These are phyloP conservation scores for Acanthaster planci DNA, from an alignment of 35 echinoderm and acorn worm genomes.

Conservation along the genomic window DNA sequence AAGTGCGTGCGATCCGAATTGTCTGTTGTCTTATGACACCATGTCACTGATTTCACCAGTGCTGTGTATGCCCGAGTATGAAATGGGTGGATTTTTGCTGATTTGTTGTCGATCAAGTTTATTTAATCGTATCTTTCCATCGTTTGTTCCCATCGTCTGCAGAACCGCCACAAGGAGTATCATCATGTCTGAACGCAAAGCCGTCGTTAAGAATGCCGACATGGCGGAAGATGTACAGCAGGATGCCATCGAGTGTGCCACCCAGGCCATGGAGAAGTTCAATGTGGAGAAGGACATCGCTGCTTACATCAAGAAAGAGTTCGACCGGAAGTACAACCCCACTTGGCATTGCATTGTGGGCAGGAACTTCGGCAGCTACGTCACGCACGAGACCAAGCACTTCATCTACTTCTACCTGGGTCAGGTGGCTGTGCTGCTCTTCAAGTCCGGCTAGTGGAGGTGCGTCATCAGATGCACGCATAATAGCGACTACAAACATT, in stretches of 20 bases:
- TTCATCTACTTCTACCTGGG: constrained; percentile 99
- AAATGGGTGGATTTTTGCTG: no score
- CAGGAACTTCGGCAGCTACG: constrained; percentile 95
- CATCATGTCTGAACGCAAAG: constrained; percentile 97
- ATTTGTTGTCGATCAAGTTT: no score
- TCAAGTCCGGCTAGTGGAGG: constrained; percentile 83
- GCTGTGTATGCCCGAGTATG: no score
- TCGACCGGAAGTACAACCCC: constrained; percentile 97
- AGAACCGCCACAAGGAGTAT: not conserved
- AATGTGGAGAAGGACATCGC: constrained; percentile 99
- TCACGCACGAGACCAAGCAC: constrained; percentile 98
- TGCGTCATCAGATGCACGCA: no score
- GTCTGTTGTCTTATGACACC: no score
- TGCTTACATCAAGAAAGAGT: constrained; percentile 96
- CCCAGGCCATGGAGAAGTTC: constrained; percentile 93
- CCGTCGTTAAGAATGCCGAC: constrained; percentile 95
- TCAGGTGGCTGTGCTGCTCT: constrained; percentile 84
- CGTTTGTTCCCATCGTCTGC: not conserved
- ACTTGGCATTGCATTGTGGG: constrained; percentile 99
- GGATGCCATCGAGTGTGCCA: constrained; percentile 91
- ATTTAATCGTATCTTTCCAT: not conserved
- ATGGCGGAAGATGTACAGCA: constrained; percentile 97
- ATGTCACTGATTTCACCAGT: no score
- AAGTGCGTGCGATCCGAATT: no score
- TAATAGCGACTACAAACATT: no score